These are phyloP conservation scores for Gallinago media DNA, from an alignment of 2,113 vertebrate species.

Conservation along the genomic window DNA sequence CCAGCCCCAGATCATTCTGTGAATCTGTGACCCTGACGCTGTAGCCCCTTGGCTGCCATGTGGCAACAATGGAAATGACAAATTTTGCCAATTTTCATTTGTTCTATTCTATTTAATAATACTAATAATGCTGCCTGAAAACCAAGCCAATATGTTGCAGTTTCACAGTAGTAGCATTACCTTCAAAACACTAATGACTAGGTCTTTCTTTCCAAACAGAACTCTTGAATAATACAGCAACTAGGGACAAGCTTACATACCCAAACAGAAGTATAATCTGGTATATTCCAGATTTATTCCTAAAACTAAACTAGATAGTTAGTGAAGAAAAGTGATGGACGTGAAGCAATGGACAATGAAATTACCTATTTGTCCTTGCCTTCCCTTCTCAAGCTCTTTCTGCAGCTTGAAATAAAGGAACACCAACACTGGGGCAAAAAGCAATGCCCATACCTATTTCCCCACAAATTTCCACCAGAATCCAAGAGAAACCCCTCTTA, in stretches of 20 bases:
- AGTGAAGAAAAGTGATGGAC: background rate
- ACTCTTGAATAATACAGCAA: background rate
- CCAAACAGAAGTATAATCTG: background rate
- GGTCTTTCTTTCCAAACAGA: background rate
- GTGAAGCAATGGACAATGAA: fast-evolving
- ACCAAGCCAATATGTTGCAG: background rate
- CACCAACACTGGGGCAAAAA: background rate
- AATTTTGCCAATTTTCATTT: background rate
- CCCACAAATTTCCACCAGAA: background rate
- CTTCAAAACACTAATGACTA: background rate
- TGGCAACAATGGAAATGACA: background rate
- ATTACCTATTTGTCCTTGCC: background rate
- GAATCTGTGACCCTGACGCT: too few species aligned
- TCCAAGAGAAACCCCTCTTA: background rate
- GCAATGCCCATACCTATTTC: background rate
- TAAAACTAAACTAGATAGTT: background rate
- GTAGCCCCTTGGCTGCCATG: fast-evolving
- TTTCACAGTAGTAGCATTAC: background rate
- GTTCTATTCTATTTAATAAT: background rate
- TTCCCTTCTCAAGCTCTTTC: background rate
- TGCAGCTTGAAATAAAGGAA: background rate
- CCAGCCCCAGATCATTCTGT: too few species aligned
- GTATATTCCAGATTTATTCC: background rate
- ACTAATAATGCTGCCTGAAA: background rate
- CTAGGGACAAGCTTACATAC: fast-evolving